phyloP scores from a whole-genome alignment of 2,888 invertebrate genomes.

The Calephelis perditalis region DNA sequence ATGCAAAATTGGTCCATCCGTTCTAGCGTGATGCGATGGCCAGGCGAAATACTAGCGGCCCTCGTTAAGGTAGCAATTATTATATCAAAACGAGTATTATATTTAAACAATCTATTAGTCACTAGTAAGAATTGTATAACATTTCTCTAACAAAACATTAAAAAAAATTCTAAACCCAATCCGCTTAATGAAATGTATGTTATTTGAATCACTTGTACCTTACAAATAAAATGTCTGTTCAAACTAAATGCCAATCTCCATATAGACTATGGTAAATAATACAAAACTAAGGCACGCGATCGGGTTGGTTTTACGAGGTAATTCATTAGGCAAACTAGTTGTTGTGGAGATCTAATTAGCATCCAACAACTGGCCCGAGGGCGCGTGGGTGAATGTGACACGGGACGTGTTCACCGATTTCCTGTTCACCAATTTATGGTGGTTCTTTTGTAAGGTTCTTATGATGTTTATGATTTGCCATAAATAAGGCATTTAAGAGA shows the following conservation, averaged over 20 bases:
- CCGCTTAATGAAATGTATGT: constrained; percentile 9
- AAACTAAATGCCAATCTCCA: constrained; percentile 29
- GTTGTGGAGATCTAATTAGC: constrained; percentile 56
- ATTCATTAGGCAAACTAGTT: constrained; percentile 57
- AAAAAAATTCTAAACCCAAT: no score
- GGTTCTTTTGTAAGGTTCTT: constrained; percentile 12
- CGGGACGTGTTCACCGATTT: constrained; percentile 28
- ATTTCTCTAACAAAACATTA: no score
- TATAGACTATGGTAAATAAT: constrained; percentile 32
- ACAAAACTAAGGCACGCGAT: constrained; percentile 32
- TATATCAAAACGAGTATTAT: no score
- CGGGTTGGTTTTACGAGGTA: constrained; percentile 46
- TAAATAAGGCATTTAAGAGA: no score
- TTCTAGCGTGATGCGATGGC: no score
- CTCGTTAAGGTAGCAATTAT: no score
- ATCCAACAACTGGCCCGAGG: constrained; percentile 43
- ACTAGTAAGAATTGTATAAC: no score
- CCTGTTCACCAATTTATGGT: constrained; percentile 45
- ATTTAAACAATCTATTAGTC: no score
- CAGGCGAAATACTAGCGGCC: no score
- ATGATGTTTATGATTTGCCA: no score
- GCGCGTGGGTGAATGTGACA: constrained; percentile 44
- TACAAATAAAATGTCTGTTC: constrained; percentile 22
- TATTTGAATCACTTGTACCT: constrained; percentile 13
- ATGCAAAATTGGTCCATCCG: no score